These are phyloP conservation scores for Andrena bicolor DNA, from an alignment of 2,888 invertebrate species.

Conservation along the genomic window DNA sequence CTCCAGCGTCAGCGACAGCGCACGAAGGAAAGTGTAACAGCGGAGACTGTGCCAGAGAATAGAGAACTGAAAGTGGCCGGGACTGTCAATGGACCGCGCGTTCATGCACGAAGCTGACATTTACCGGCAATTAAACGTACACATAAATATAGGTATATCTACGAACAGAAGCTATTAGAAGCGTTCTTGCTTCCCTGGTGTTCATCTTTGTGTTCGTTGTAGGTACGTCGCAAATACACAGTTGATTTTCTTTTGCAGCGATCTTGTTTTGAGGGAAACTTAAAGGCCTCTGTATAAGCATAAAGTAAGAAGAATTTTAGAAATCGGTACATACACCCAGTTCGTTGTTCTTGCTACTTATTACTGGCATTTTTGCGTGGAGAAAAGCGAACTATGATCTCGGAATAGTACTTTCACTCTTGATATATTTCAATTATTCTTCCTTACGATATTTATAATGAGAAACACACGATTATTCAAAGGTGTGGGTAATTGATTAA, in stretches of 20 bases:
- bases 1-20: conserved; percentile 17
- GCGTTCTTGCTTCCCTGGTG: not conserved
- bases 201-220: not conserved
- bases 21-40: conserved; percentile 80
- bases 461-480: too few relatives aligned
- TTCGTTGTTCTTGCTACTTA: not conserved
- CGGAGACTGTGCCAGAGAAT: conserved; percentile 81
- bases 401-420: too few relatives aligned
- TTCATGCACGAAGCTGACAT: conserved; percentile 59
- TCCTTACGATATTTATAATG: too few relatives aligned
- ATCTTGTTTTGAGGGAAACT: not conserved
- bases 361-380: not conserved
- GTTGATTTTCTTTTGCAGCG: not conserved
- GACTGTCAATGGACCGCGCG: conserved; percentile 64
- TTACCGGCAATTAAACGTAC: conserved; percentile 51
- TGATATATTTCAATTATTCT: too few relatives aligned
- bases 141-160: conserved; percentile 7
- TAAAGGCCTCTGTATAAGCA: not conserved
- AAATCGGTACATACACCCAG: not conserved
- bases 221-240: not conserved
- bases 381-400: too few relatives aligned
- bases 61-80: conserved; percentile 82
- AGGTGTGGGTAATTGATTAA: too few relatives aligned
- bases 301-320: not conserved
- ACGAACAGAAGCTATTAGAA: not conserved